Percentiles rank a stretch among this genome's conserved stretches.
Evolutionary conservation across 2,888 invertebrate genomes (phyloP).

Genomic region (Acanthosepion esculentum): DNA sequence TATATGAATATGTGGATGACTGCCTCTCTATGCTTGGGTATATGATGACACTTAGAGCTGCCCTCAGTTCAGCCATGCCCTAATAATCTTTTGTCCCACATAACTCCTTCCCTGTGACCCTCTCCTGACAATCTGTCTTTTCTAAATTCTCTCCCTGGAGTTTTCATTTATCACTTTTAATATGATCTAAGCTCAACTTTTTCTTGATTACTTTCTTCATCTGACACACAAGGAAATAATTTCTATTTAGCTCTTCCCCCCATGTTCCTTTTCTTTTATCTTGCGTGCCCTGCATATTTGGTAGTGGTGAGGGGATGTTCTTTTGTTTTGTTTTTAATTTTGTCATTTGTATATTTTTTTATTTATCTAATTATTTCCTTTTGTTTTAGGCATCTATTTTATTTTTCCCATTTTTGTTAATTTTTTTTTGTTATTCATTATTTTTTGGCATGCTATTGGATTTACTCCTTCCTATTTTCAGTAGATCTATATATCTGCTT

Average conservation of each 20-base stretch:
- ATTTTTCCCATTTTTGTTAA: neutral
- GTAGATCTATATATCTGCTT: neutral
- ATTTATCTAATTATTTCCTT: neutral
- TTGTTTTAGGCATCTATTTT: neutral
- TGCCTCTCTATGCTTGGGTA: neutral
- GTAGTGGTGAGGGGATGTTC: neutral
- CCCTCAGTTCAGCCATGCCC: neutral
- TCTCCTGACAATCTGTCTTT: neutral
- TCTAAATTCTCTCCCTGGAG: conserved; percentile 18
- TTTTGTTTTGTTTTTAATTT: neutral
- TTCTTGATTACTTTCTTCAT: neutral
- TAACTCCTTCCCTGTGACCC: neutral
- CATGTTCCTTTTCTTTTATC: conserved; percentile 10
- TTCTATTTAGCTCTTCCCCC: neutral
- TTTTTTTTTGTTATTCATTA: neutral
- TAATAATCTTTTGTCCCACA: neutral
- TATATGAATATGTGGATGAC: neutral
- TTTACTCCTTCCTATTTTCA: neutral
- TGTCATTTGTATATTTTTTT: neutral
- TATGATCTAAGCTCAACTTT: neutral
- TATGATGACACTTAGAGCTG: neutral
- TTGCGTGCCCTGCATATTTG: neutral
- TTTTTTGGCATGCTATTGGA: neutral
- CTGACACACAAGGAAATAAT: neutral
- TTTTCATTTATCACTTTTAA: conserved; percentile 33